These are phyloP conservation scores for Ceyx melanurus DNA, from an alignment of 2,113 vertebrate species.

Conservation along the genomic window DNA sequence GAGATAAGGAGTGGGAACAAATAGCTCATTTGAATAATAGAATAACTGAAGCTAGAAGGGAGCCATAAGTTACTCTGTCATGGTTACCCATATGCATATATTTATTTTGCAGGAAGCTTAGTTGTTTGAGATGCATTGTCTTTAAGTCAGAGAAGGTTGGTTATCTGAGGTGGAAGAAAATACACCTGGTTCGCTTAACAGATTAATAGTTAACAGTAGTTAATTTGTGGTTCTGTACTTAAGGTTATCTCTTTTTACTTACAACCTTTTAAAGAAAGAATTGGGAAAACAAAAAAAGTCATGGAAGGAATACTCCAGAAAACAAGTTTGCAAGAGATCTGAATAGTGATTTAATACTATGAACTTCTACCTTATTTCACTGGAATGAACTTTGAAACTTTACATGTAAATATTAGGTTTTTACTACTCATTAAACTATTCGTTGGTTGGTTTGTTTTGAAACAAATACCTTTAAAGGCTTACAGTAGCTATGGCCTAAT, in stretches of 20 bases:
- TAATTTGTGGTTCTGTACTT: neutral
- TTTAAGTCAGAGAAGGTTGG: neutral
- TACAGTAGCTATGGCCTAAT: neutral
- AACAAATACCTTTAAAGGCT: neutral
- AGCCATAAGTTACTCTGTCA: fast-evolving
- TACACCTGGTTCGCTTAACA: neutral
- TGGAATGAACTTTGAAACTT: neutral
- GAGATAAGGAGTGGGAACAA: neutral
- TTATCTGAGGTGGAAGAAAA: neutral
- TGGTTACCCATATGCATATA: fast-evolving
- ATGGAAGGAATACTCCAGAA: neutral
- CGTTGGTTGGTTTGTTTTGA: neutral
- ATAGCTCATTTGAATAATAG: neutral
- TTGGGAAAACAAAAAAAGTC: neutral
- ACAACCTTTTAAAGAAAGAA: neutral
- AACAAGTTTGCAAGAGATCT: neutral
- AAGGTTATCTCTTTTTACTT: neutral
- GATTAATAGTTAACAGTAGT: neutral
- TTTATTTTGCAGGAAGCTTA: neutral
- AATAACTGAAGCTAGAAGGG: neutral
- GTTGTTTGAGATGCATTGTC: neutral
- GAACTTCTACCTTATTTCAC: neutral
- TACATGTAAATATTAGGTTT: neutral
- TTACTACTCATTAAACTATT: neutral
- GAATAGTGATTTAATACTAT: neutral